Evolutionary conservation across 2,113 vertebrate genomes (phyloP), one percentile per base, ranked within the genome.

Genomic region (Xyliphius kryptos): DNA sequence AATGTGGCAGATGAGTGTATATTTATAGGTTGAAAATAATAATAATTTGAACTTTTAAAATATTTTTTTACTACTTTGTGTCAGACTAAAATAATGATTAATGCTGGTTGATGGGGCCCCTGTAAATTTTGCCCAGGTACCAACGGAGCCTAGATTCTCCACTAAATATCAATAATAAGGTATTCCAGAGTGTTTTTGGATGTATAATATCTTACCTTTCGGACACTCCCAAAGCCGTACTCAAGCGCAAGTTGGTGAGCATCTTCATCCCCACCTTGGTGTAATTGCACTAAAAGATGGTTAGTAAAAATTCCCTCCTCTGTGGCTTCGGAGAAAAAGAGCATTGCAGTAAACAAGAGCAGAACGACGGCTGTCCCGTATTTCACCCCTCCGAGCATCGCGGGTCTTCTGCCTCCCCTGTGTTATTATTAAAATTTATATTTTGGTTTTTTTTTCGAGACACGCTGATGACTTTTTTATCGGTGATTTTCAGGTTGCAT

Each of bases 241-340:
- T 94, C 90, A 69, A 84, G 76, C 62, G 94, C 94, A 76, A 97
- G 83, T 88, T 89, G 88, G 72, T 85, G 85, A 77, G 90, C 94
- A 73, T 91, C 89, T 50, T 90, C 88, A 70, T 86, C 88, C 63
- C 81, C 87, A 74, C 87, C 91, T 75, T 82, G 82, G 49, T 75
- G 87, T 82, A 97, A 79, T 89, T 93, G 89, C 71, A 97, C 94
- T 82, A 95, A 83, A 61, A 95, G 90, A 87, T 97, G 91, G 76
- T 94, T 90, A 71, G 92, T 95, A 61, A 88, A 83, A 71, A 89
- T 78, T 48, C 83, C 78, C 68, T 80, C 81, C 44, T 86, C 82
- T 38, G 87, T 83, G 74, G 86, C 88, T 71, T 82, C 80, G 51
- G 79, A 69, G 52, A 78, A 68, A 15, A 89, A 79, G 51, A 89